Evolutionary conservation across 2,888 invertebrate species (phyloP), one percentile per base, ranked within the genome.

Genomic region (Epistrophe grossulariae): DNA sequence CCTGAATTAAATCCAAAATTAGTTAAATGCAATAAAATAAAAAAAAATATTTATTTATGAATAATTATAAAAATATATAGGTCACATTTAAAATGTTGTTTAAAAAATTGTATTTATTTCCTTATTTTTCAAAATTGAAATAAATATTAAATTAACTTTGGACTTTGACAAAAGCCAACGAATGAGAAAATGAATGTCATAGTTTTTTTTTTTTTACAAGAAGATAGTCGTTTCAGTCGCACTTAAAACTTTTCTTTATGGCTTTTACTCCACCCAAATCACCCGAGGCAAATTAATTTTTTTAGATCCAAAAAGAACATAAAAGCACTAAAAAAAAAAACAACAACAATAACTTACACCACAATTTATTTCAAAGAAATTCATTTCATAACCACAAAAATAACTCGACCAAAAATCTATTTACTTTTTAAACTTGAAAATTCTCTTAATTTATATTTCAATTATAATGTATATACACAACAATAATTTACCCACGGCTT

Each of bases 271-370:
- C 3, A 48, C 8, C 4, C 2, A 2, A 45, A 9, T 2, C 2
- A 0, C 5, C 11, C 11, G 11, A 11, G 5, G 3, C 9, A 17
- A 48, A 19, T 50, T 17, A 9, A 2, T 10, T 4, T 10, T 35
- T 8, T 8, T 35, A 17, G 10, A 48, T 4, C 6, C 10, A 50
- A 11, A 50, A 50, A 50, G 11, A 50, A 50, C 8, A 52, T n/a
- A 59, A 57, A 48, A 59, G 4, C 13, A 38, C 17, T 15, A n/a
- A n/a, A n/a, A n/a, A n/a, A n/a, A n/a, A n/a, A n/a, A 48, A 6
- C 11, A 35, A 31, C 9, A 74, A 66, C 2, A 45, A 52, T 38
- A 60, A 79, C 60, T 43, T 68, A 55, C 55, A 35, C 70, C 48
- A 83, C 52, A 68, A 59, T 70, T 62, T 28, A 8, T 28, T 9